phyloP scores from a whole-genome alignment of 2,113 vertebrate species.

The Recurvirostra avosetta region DNA sequence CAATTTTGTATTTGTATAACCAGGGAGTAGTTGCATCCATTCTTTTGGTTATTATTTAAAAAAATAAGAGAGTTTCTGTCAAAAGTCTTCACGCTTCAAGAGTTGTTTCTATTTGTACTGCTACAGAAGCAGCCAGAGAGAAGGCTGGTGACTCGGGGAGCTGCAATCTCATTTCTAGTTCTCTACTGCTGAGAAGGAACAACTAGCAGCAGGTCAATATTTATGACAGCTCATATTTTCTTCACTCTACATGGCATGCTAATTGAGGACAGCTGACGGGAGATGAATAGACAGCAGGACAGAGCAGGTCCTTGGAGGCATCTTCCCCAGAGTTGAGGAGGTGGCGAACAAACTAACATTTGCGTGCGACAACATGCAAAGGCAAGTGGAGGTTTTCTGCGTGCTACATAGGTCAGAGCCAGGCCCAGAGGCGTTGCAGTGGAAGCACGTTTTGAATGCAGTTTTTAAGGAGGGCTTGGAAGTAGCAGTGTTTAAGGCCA shows the following conservation, averaged over 20 bases:
- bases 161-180: neutral
- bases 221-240: neutral
- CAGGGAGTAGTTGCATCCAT: neutral
- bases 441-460: neutral
- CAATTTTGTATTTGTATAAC: neutral
- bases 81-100: neutral
- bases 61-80: neutral
- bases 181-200: neutral
- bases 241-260: neutral
- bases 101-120: neutral
- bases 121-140: neutral
- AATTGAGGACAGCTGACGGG: neutral
- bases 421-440: no score
- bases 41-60: neutral
- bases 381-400: neutral
- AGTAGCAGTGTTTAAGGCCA: no score
- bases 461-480: neutral
- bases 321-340: neutral
- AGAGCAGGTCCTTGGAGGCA: neutral
- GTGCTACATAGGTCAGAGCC: neutral
- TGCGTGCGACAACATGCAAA: neutral
- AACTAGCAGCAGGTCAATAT: neutral
- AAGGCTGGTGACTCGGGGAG: neutral
- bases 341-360: neutral
- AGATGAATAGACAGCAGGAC: neutral